Base-by-base conservation (phyloP, 2,888 invertebrate species). In the Yponomeuta cagnagella region DNA sequence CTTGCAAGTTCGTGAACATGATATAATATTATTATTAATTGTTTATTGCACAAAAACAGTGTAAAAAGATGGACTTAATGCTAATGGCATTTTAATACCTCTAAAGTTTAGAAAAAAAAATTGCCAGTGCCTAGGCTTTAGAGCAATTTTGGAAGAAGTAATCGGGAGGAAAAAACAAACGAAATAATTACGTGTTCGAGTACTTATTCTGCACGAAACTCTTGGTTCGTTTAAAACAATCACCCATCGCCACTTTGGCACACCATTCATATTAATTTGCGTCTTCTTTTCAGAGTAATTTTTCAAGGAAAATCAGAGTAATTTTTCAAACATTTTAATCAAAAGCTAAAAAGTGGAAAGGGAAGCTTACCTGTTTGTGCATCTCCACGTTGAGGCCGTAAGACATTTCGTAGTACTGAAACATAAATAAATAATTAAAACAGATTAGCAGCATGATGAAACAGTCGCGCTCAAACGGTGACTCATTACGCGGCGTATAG, bases 381-480 rank as follows among this genome's bases (percentile, higher is more conserved):
- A 98, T 97, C 93, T 98, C 98, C 87, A 97, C 97, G 93, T 98
- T 98, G 92, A 98, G 95, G 81, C 98, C 98, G 93, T 98, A 98
- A 72, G 98, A 98, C 98, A 98, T 98, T 94, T 98, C 98, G 94
- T 98, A 98, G 93, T 98, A 98, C 97, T 98, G 96, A 82, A 96
- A 96, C 90, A 93, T 84, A 93, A 92, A 93, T 84, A 93, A 92
- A 85, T 76, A 78, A 43, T 43, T 5, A 5, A 23, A 77, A 71
- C 70, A 63, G 67, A 72, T 71, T 70, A 52, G 70, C n/a, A n/a
- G 15, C 37, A n/a, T 68, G 81, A 77, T 77, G 81, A 79, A 80
- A 77, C 77, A 81, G 83, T 81, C 52, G 76, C 77, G 77, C 75
- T 73, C 77, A 78, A 77, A 76, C 75, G 80, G 82, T 85, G 86